These are phyloP conservation scores for Protobothrops mucrosquamatus DNA, from an alignment of 2,113 vertebrate species.

Conservation along the genomic window DNA sequence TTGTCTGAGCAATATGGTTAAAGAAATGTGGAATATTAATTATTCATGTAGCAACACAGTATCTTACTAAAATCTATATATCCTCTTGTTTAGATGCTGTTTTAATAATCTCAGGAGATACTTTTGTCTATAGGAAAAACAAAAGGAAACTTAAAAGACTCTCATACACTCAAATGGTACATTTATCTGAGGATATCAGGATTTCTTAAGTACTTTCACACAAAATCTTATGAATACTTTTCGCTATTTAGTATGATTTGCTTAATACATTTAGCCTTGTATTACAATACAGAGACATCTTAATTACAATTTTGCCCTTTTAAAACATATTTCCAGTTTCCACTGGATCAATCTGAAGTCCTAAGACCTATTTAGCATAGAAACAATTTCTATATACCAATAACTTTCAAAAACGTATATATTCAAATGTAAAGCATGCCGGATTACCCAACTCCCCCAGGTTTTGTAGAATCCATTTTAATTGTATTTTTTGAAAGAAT, in stretches of 20 bases:
- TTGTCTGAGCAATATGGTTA: too few relatives aligned
- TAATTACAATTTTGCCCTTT: neutral
- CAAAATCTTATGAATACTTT: too few relatives aligned
- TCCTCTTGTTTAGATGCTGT: too few relatives aligned
- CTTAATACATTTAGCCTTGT: neutral
- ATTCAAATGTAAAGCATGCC: neutral
- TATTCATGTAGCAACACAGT: too few relatives aligned
- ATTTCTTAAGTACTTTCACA: too few relatives aligned
- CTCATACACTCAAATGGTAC: too few relatives aligned
- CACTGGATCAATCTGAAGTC: neutral
- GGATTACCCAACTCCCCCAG: neutral
- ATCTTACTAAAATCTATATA: too few relatives aligned
- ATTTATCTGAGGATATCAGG: too few relatives aligned
- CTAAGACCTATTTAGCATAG: neutral
- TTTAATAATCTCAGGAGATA: too few relatives aligned
- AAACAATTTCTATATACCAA: neutral
- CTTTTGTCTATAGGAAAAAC: too few relatives aligned
- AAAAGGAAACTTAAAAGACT: too few relatives aligned
- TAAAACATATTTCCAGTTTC: neutral
- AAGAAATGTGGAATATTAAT: too few relatives aligned
- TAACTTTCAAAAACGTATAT: neutral
- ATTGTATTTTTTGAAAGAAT: neutral
- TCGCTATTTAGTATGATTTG: neutral
- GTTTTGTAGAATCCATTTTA: neutral
- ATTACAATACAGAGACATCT: neutral